These are phyloP conservation scores for Tyto alba DNA, from an alignment of 2,113 vertebrate genomes.

Conservation along the genomic window DNA sequence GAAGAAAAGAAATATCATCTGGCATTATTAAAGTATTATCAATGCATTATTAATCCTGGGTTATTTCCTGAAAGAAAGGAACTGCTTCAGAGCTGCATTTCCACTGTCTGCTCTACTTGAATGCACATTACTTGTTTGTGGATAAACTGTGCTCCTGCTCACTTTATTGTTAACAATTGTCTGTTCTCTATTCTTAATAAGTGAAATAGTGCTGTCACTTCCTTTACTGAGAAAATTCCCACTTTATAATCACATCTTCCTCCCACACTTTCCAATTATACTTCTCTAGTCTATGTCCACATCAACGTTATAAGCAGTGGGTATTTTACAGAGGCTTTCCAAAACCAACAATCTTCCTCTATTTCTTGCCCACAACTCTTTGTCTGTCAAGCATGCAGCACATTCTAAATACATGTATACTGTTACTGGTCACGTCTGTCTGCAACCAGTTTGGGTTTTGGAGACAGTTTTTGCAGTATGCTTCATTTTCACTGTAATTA, in stretches of 20 bases:
- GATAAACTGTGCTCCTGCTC: background rate
- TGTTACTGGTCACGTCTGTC: slow-evolving; percentile 48
- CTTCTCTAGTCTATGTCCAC: background rate
- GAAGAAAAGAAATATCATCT: background rate
- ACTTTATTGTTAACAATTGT: background rate
- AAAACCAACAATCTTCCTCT: slow-evolving; percentile 5
- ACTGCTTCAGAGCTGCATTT: background rate
- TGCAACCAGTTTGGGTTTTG: slow-evolving; percentile 45
- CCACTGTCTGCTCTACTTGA: background rate
- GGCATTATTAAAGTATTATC: background rate
- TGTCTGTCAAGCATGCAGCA: background rate
- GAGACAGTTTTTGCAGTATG: slow-evolving; percentile 27
- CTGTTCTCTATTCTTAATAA: background rate
- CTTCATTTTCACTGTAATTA: slow-evolving; percentile 61
- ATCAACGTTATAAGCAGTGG: background rate
- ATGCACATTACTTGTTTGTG: background rate
- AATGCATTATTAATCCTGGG: background rate
- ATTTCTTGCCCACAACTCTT: slow-evolving; percentile 5
- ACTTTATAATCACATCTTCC: background rate
- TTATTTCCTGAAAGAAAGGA: background rate
- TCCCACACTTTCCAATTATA: background rate
- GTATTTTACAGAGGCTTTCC: slow-evolving; percentile 1
- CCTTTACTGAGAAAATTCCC: background rate
- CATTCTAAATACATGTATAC: background rate
- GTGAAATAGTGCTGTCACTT: background rate